These are phyloP conservation scores for Equus przewalskii DNA, from an alignment of 2,113 vertebrate species.

Conservation along the genomic window DNA sequence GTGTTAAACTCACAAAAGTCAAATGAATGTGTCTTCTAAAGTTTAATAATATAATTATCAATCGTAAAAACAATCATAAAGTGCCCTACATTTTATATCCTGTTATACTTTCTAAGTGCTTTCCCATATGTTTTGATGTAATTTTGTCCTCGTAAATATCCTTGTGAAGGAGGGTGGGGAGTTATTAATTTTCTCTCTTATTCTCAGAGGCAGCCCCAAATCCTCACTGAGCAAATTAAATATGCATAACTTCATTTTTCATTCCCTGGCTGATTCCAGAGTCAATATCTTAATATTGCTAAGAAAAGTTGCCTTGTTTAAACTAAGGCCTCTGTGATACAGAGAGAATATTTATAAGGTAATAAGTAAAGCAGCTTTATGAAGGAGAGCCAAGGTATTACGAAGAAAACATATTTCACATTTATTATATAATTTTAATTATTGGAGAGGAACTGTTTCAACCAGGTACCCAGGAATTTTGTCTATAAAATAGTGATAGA, in stretches of 20 bases:
- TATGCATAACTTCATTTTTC: conserved; percentile 84
- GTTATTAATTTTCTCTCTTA: conserved; percentile 78
- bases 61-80: conserved; percentile 52
- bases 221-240: conserved; percentile 80
- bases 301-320: conserved; percentile 80
- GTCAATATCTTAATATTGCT: conserved; percentile 85
- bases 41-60: conserved; percentile 69
- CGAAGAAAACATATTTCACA: conserved; percentile 63
- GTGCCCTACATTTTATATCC: conserved; percentile 52
- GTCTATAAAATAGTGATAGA: background rate
- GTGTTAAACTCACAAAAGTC: conserved; percentile 59
- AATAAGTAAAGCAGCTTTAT: conserved; percentile 74
- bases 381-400: conserved; percentile 43
- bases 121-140: conserved; percentile 74
- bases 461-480: background rate
- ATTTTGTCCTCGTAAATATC: conserved; percentile 76
- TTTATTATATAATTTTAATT: conserved; percentile 73
- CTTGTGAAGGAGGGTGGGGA: conserved; percentile 61
- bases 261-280: conserved; percentile 81
- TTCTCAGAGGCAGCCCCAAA: conserved; percentile 77
- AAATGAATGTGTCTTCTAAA: conserved; percentile 69
- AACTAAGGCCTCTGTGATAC: conserved; percentile 70
- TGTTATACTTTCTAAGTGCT: conserved; percentile 60
- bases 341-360: conserved; percentile 82
- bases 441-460: conserved; percentile 62